Percentiles rank a stretch among this genome's conserved stretches.
phyloP scores from a whole-genome alignment of 2,113 vertebrate species.

The Entomyzon cyanotis region DNA sequence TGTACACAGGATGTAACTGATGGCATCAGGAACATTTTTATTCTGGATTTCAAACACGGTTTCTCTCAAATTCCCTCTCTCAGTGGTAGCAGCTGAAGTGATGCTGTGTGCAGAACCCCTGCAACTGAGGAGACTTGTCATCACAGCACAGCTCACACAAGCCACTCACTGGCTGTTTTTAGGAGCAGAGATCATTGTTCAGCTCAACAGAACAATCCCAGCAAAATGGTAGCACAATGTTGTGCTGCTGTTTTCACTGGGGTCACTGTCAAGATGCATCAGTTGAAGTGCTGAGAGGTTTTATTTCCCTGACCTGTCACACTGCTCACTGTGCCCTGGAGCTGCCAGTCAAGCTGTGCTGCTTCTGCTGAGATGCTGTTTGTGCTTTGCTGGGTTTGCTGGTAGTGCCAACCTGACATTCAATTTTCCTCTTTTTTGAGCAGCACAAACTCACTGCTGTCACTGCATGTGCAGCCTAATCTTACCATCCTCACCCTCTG shows the following conservation, averaged over 20 bases:
- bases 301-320: conserved; percentile 15
- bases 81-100: background rate
- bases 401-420: background rate
- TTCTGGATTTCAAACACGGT: background rate
- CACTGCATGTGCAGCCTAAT: background rate
- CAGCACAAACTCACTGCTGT: background rate
- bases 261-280: conserved; percentile 25
- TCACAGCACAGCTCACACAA: background rate
- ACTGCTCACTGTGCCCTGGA: background rate
- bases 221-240: background rate
- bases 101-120: background rate
- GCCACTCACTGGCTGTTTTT: background rate
- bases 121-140: background rate
- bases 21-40: background rate
- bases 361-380: conserved; percentile 23
- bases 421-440: background rate
- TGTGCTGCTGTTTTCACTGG: conserved; percentile 8
- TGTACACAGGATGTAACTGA: background rate
- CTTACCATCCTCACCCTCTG: background rate
- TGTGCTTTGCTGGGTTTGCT: conserved; percentile 1
- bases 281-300: background rate
- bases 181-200: background rate
- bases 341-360: conserved; percentile 22
- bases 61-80: background rate
- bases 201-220: background rate